phyloP scores from a whole-genome alignment of 2,797 vertebrate genomes.

The Pteronotus mesoamericanus region DNA sequence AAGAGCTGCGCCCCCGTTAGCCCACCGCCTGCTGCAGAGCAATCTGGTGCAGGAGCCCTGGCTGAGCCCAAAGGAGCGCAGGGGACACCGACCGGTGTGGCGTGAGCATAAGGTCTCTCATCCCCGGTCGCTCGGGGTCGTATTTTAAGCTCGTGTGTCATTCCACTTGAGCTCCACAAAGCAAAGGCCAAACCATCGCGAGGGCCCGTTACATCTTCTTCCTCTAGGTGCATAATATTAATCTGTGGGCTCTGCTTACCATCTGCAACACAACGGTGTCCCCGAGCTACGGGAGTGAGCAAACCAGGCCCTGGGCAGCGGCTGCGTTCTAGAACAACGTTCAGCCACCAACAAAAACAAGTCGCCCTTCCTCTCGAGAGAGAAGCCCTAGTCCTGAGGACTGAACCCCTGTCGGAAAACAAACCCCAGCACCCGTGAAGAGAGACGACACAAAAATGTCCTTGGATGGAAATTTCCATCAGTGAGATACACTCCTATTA shows the following conservation, averaged over 20 bases:
- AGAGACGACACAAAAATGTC: constrained; percentile 8
- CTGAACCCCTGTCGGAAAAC: background rate
- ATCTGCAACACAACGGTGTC: background rate
- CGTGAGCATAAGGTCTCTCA: too few relatives aligned
- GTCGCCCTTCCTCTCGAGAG: background rate
- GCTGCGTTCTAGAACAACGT: background rate
- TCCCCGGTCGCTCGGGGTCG: background rate
- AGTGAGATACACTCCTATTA: background rate
- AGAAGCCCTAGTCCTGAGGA: background rate
- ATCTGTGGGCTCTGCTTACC: background rate
- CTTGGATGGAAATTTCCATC: constrained; percentile 35
- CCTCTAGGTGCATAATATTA: background rate
- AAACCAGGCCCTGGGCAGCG: background rate
- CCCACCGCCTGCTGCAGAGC: background rate
- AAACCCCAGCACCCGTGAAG: constrained; percentile 8
- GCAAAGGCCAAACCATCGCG: background rate
- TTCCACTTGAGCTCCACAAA: background rate
- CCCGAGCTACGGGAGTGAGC: background rate
- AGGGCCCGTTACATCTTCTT: background rate
- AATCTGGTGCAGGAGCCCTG: background rate
- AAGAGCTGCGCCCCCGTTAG: background rate
- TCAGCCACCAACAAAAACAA: background rate
- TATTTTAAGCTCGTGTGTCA: background rate
- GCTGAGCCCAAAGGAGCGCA: background rate
- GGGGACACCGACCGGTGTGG: background rate